Evolutionary conservation across 2,888 invertebrate species (phyloP).

Genomic region (Phengaris alcon): DNA sequence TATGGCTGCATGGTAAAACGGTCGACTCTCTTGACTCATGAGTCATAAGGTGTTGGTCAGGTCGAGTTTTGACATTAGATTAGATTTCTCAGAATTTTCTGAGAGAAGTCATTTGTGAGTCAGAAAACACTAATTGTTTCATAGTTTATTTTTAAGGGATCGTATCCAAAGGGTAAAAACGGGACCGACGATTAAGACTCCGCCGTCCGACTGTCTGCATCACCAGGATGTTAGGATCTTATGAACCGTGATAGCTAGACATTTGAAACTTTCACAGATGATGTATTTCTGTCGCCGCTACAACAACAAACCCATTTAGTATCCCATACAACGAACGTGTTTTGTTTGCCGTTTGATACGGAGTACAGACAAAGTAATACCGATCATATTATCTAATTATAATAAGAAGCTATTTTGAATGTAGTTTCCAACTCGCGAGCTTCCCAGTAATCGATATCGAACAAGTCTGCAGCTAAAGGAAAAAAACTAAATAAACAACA

Average conservation of each 20-base stretch:
- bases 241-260: too few relatives aligned
- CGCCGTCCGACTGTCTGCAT: too few relatives aligned
- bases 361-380: neutral
- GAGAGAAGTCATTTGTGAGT: neutral
- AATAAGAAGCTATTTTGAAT: neutral
- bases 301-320: too few relatives aligned
- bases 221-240: too few relatives aligned
- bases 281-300: too few relatives aligned
- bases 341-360: too few relatives aligned
- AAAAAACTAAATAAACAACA: neutral
- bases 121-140: neutral
- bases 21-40: neutral
- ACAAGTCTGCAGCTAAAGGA: neutral
- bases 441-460: neutral
- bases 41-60: neutral
- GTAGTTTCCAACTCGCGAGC: neutral
- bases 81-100: neutral
- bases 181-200: too few relatives aligned
- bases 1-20: neutral
- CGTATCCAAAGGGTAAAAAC: too few relatives aligned
- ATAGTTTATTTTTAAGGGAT: neutral
- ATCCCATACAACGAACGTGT: too few relatives aligned
- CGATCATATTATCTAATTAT: neutral
- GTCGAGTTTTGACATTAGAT: neutral
- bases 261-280: neutral